These are phyloP conservation scores for Drosophila erecta DNA, from an alignment of 1,140 invertebrate genomes.

Conservation along the genomic window DNA sequence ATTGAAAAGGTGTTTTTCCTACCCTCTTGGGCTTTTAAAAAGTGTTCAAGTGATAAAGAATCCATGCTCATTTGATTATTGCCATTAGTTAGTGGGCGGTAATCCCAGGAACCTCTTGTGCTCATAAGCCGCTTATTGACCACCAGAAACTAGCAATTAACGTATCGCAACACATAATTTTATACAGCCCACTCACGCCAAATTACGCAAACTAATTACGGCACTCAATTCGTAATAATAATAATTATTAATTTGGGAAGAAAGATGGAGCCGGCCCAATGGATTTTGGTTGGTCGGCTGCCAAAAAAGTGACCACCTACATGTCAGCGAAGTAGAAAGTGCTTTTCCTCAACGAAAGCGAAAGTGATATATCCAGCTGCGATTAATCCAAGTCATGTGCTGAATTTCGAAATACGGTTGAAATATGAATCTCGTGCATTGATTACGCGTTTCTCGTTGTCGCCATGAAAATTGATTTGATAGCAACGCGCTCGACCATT, in stretches of 20 bases:
- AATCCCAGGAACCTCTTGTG: background rate
- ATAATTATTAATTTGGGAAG: conserved; percentile 64
- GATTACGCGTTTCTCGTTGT: conserved; percentile 52
- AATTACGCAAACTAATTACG: conserved; percentile 63
- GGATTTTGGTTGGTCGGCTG: conserved; percentile 15
- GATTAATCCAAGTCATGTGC: conserved; percentile 44
- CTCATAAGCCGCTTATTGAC: conserved; percentile 40
- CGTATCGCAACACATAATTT: conserved; percentile 52
- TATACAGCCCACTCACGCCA: conserved; percentile 41
- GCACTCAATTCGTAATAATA: conserved; percentile 23
- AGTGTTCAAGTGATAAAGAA: conserved; percentile 21
- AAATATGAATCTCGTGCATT: conserved; percentile 77
- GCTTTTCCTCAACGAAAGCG: conserved; percentile 71
- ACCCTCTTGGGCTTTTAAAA: background rate
- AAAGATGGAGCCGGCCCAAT: conserved; percentile 21
- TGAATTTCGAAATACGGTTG: conserved; percentile 54
- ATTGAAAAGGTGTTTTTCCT: background rate
- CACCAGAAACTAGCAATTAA: conserved; percentile 51
- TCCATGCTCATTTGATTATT: background rate
- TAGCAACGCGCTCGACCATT: conserved; percentile 25
- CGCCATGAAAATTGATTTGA: conserved; percentile 67
- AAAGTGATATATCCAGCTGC: conserved; percentile 54
- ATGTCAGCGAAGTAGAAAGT: conserved; percentile 71
- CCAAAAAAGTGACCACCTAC: conserved; percentile 24
- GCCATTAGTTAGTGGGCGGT: background rate